These are phyloP conservation scores for Eristalis intricaria DNA, from an alignment of 2,888 invertebrate genomes.

Conservation along the genomic window DNA sequence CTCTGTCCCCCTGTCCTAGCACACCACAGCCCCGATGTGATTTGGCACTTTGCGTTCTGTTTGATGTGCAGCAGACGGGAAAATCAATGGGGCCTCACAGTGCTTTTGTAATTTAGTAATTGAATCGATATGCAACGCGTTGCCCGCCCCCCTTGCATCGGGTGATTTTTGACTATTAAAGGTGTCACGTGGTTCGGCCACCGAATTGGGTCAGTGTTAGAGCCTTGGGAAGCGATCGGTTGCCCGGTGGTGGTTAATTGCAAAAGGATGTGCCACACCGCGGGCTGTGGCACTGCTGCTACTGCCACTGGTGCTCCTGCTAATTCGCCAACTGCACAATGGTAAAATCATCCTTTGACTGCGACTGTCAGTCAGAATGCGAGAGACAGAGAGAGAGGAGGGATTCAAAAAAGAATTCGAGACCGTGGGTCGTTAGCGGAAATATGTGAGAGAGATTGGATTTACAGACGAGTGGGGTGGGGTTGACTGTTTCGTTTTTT, in stretches of 20 bases:
- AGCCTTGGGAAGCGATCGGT: not conserved
- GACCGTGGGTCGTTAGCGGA: constrained; percentile 49
- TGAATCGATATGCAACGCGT: constrained; percentile 29
- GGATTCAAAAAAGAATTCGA: constrained; percentile 14
- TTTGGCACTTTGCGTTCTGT: constrained; percentile 43
- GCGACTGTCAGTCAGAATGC: not conserved
- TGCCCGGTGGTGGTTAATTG: not conserved
- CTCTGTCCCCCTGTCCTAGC: not conserved
- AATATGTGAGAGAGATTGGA: constrained; percentile 53
- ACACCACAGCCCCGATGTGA: not conserved
- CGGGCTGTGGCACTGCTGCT: not conserved
- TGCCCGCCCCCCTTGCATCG: not conserved
- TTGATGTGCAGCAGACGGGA: constrained; percentile 69
- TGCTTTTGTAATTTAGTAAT: constrained; percentile 39
- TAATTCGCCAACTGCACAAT: constrained; percentile 8
- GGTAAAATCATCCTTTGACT: not conserved
- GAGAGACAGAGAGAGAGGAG: not conserved
- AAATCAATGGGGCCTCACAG: constrained; percentile 33
- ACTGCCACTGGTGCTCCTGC: not conserved
- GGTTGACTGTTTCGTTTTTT: constrained; percentile 23
- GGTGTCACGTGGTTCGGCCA: not conserved
- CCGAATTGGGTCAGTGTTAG: constrained; percentile 27
- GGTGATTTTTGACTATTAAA: constrained; percentile 8
- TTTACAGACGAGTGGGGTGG: constrained; percentile 23
- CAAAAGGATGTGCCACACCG: not conserved